Evolutionary conservation across 1,140 invertebrate species (phyloP).

Genomic region (Sycophaga agraensis): DNA sequence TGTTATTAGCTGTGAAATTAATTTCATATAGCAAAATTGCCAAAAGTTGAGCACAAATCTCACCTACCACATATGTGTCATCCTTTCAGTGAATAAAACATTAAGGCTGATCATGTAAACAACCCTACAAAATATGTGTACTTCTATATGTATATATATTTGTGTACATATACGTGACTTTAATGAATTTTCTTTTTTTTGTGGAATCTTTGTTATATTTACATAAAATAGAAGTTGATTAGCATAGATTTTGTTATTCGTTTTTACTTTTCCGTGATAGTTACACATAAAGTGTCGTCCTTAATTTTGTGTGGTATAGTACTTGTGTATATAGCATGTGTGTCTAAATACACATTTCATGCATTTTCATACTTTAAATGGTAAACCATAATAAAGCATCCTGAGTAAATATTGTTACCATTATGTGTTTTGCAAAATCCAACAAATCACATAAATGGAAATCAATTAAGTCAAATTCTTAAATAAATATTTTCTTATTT

Average conservation of each 20-base stretch:
- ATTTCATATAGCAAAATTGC: slow-evolving; percentile 41
- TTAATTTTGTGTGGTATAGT: slow-evolving; percentile 35
- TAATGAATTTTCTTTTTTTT: slow-evolving; percentile 41
- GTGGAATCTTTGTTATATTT: slow-evolving; percentile 45
- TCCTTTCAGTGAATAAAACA: slow-evolving; percentile 46
- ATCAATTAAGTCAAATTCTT: slow-evolving; percentile 25
- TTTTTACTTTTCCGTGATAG: no score
- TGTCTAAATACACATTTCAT: neutral
- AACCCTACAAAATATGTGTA: slow-evolving; percentile 60
- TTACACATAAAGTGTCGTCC: no score
- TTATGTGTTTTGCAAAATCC: slow-evolving; percentile 49
- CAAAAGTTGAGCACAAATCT: slow-evolving; percentile 42
- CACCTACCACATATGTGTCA: slow-evolving; percentile 24
- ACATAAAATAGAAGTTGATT: slow-evolving; percentile 57
- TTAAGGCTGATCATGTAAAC: slow-evolving; percentile 60
- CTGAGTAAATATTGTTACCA: slow-evolving; percentile 59
- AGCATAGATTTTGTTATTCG: slow-evolving; percentile 47
- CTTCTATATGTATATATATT: slow-evolving; percentile 49
- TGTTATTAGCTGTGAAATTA: slow-evolving; percentile 38
- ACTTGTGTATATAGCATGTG: neutral
- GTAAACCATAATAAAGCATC: slow-evolving; percentile 57
- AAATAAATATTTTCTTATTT: slow-evolving; percentile 37
- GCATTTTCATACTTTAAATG: slow-evolving; percentile 35
- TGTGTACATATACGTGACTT: slow-evolving; percentile 46
- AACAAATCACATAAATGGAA: slow-evolving; percentile 47